These are phyloP conservation scores for Drosophila kambysellisi DNA, from an alignment of 2,888 invertebrate genomes.

Conservation along the genomic window DNA sequence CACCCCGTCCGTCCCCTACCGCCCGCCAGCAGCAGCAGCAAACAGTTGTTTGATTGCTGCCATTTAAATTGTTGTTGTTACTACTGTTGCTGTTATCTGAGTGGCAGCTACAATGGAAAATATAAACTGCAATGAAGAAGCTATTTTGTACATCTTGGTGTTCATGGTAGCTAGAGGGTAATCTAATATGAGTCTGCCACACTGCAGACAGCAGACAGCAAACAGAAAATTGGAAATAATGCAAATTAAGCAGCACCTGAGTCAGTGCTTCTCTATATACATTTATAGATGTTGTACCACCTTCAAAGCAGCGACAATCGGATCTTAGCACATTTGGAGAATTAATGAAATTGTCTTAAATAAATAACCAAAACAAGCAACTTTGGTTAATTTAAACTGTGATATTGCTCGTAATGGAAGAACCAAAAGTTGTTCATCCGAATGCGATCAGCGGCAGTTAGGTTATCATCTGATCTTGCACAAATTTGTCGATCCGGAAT, in stretches of 20 bases:
- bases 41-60: conserved; percentile 68
- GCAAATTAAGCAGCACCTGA: not conserved
- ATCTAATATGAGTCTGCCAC: conserved; percentile 15
- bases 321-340: not conserved
- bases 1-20: not conserved
- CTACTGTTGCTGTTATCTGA: conserved; percentile 20
- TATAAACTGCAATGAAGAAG: conserved; percentile 34
- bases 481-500: not conserved
- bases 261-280: not conserved
- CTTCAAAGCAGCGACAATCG: not conserved
- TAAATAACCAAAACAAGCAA: not conserved
- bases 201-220: not conserved
- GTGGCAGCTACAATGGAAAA: conserved; percentile 36
- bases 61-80: conserved; percentile 41
- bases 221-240: not conserved
- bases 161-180: not conserved
- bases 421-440: not conserved
- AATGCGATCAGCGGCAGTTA: not conserved
- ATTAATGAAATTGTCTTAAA: not conserved
- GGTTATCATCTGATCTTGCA: not conserved
- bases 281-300: not conserved
- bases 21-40: conserved; percentile 4
- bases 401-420: not conserved
- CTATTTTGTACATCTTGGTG: conserved; percentile 30
- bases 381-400: not conserved